Conservation (phyloP, 2,888 invertebrate species). For the Pseudococcus longispinus region DNA sequence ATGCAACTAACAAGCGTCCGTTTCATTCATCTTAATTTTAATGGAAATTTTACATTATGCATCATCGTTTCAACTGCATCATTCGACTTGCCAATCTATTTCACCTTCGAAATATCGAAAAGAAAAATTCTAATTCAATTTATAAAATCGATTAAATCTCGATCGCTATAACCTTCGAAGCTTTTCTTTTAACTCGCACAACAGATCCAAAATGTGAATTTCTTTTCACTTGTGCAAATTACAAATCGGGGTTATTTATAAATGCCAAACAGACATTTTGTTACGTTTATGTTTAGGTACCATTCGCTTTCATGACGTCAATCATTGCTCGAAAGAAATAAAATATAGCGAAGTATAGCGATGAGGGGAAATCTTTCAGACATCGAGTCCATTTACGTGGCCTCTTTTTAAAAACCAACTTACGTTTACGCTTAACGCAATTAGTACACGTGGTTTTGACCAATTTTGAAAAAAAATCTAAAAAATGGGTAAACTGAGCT, state of each 20-base stretch:
- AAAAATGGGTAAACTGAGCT: not conserved
- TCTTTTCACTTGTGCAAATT: not conserved
- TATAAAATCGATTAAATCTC: not conserved
- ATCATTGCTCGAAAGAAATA: constrained; percentile 3
- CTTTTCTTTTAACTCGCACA: not conserved
- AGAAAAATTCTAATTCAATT: not conserved
- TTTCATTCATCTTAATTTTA: too few relatives aligned
- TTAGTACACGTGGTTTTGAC: not conserved
- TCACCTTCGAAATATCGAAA: too few relatives aligned
- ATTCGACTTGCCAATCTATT: too few relatives aligned
- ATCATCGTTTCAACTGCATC: too few relatives aligned
- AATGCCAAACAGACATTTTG: constrained; percentile 27
- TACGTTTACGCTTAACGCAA: not conserved
- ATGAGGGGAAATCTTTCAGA: not conserved
- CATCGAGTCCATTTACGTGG: not conserved
- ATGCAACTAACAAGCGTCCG: too few relatives aligned
- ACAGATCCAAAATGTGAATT: not conserved
- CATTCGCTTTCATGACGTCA: constrained; percentile 14
- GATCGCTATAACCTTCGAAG: not conserved
- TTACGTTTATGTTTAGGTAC: constrained; percentile 24
- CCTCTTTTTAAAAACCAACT: not conserved
- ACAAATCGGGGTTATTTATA: constrained; percentile 17
- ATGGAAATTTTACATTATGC: too few relatives aligned
- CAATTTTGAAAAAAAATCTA: not conserved
- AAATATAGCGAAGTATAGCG: not conserved